Conservation (phyloP, 2,888 invertebrate genomes). For the Drosophila hamatofila region DNA sequence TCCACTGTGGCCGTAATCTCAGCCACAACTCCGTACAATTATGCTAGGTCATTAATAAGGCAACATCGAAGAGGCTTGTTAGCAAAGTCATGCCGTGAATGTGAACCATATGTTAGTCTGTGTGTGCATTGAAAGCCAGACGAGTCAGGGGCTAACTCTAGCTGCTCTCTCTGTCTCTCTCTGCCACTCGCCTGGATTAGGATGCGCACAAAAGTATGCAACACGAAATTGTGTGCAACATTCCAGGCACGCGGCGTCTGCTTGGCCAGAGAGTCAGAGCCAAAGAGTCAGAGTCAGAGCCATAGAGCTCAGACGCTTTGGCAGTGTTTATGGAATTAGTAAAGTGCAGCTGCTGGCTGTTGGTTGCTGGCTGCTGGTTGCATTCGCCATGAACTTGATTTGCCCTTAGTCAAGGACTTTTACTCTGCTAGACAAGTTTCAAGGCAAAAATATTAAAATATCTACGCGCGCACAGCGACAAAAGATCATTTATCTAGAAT, state of each 20-base stretch:
- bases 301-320: conserved; percentile 68
- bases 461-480: conserved; percentile 71
- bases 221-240: conserved; percentile 43
- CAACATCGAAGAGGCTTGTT: conserved; percentile 49
- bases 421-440: conserved; percentile 47
- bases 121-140: conserved; percentile 16
- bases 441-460: conserved; percentile 77
- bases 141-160: not conserved
- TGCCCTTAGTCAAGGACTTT: conserved; percentile 85
- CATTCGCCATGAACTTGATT: conserved; percentile 81
- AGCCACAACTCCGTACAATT: conserved; percentile 49
- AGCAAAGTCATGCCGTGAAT: conserved; percentile 34
- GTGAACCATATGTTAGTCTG: conserved; percentile 40
- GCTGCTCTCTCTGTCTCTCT: not conserved
- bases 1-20: conserved; percentile 27
- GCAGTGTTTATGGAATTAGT: conserved; percentile 81
- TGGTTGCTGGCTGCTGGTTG: conserved; percentile 9
- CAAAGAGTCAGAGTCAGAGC: conserved; percentile 25
- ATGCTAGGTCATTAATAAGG: conserved; percentile 69
- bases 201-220: conserved; percentile 53
- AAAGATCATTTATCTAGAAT: conserved; percentile 76
- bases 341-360: conserved; percentile 59
- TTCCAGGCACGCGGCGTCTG: conserved; percentile 42
- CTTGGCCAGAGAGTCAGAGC: conserved; percentile 24
- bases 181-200: conserved; percentile 39